These are phyloP conservation scores for Stegodyphus mimosarum DNA, from an alignment of 1,140 invertebrate species.

Conservation along the genomic window DNA sequence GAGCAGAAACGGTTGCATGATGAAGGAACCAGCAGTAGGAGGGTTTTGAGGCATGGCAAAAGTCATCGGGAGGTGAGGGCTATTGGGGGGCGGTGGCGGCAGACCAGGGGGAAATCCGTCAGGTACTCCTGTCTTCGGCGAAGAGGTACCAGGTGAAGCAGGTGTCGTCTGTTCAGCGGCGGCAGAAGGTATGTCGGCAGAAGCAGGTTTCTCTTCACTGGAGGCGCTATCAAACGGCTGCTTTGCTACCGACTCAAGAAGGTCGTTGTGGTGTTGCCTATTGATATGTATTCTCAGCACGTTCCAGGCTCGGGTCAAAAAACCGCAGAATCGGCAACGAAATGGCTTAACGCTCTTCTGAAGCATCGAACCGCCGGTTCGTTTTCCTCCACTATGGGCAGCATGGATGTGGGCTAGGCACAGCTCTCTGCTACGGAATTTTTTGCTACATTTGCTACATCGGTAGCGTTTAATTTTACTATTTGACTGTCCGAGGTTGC, in stretches of 20 bases:
- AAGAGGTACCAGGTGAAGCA: not conserved
- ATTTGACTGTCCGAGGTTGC: not conserved
- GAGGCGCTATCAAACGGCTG: slow-evolving; percentile 20
- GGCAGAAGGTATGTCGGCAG: slow-evolving; percentile 9
- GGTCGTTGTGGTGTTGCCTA: slow-evolving; percentile 59
- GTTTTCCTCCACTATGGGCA: slow-evolving; percentile 64
- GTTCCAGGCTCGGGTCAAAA: slow-evolving; percentile 74
- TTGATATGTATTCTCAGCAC: slow-evolving; percentile 77
- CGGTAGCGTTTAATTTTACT: slow-evolving; percentile 66
- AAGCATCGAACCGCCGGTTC: slow-evolving; percentile 36
- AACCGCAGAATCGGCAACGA: slow-evolving; percentile 78
- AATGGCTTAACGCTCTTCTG: slow-evolving; percentile 64
- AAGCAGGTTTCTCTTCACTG: slow-evolving; percentile 16
- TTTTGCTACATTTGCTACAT: slow-evolving; percentile 70
- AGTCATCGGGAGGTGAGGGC: slow-evolving; percentile 64
- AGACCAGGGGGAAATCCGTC: slow-evolving; percentile 28
- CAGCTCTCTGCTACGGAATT: slow-evolving; percentile 67
- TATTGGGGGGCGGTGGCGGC: slow-evolving; percentile 50
- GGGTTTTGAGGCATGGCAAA: slow-evolving; percentile 67
- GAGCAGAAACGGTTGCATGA: slow-evolving; percentile 89
- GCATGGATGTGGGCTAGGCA: slow-evolving; percentile 69
- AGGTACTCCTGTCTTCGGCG: slow-evolving; percentile 8
- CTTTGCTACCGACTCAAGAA: slow-evolving; percentile 9
- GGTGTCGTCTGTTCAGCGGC: not conserved
- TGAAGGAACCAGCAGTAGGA: slow-evolving; percentile 68